A percentile compares a stretch with the other conserved stretches of the same genome.
Conservation (phyloP, 2,888 invertebrate genomes). For the Esperia sulphurella region DNA sequence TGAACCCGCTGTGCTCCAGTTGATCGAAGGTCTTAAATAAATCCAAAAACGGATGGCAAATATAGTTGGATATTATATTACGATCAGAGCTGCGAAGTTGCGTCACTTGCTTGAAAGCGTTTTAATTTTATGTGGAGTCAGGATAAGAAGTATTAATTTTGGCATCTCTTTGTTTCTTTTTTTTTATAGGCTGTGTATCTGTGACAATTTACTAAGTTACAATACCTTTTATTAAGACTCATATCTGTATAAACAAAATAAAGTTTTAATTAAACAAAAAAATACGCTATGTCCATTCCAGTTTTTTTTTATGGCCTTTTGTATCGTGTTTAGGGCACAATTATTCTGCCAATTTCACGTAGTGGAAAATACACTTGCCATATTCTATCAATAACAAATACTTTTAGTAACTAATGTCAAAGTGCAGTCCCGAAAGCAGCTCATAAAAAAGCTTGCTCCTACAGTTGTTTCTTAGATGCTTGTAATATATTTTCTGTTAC, state of each 20-base stretch:
- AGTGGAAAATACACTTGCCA: too few species aligned
- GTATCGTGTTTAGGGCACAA: too few species aligned
- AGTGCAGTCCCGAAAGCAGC: too few species aligned
- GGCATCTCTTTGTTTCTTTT: not conserved
- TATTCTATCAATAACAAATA: too few species aligned
- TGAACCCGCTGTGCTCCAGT: slow-evolving; percentile 31
- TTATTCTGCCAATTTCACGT: too few species aligned
- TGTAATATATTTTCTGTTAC: not conserved
- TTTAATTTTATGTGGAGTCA: not conserved
- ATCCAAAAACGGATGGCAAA: slow-evolving; percentile 68
- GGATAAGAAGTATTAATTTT: not conserved
- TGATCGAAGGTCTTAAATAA: slow-evolving; percentile 53
- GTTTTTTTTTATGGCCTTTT: too few species aligned
- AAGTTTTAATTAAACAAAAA: too few species aligned
- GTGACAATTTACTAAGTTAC: too few species aligned
- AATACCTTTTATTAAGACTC: too few species aligned
- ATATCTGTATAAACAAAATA: too few species aligned
- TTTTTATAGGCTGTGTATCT: too few species aligned
- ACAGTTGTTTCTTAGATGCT: not conserved
- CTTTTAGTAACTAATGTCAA: not conserved
- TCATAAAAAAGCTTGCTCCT: not conserved
- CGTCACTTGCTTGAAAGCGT: not conserved
- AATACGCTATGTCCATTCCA: too few species aligned
- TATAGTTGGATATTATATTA: slow-evolving; percentile 8
- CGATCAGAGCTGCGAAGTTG: not conserved